phyloP scores from a whole-genome alignment of 2,888 invertebrate species.

The Ypsolopha sequella region DNA sequence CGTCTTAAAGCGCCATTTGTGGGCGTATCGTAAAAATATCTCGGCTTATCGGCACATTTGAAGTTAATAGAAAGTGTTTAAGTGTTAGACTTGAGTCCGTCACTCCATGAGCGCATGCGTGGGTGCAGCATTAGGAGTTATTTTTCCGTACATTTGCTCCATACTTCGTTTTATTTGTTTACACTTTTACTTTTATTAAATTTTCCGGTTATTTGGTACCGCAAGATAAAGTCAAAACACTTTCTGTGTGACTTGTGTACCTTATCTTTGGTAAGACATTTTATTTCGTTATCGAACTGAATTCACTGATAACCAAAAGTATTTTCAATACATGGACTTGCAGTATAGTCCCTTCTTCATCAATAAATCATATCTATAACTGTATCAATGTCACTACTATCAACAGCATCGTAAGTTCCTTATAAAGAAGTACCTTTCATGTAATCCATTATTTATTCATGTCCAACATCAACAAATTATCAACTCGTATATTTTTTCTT shows the following conservation, averaged over 20 bases:
- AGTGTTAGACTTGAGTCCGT: background rate
- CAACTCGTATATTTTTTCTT: no score
- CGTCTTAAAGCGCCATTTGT: background rate
- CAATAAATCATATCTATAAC: no score
- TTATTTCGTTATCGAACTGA: no score
- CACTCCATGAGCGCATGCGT: background rate
- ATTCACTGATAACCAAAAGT: no score
- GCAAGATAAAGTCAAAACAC: background rate
- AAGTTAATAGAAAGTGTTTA: constrained; percentile 2
- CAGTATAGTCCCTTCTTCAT: no score
- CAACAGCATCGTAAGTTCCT: no score
- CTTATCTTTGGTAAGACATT: no score
- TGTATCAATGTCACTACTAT: no score
- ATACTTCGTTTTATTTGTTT: background rate
- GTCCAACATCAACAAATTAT: no score
- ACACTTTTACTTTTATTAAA: constrained; percentile 6
- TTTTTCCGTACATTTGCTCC: background rate
- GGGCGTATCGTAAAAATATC: background rate
- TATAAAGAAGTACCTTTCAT: no score
- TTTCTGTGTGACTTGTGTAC: background rate
- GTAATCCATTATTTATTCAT: no score
- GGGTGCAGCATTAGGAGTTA: constrained; percentile 1
- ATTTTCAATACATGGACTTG: no score
- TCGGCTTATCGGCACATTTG: background rate
- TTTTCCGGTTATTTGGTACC: background rate